A percentile compares a stretch with the other conserved stretches of the same genome.
phyloP scores from a whole-genome alignment of 2,888 invertebrate species.

The Gonocerus acuteangulatus region DNA sequence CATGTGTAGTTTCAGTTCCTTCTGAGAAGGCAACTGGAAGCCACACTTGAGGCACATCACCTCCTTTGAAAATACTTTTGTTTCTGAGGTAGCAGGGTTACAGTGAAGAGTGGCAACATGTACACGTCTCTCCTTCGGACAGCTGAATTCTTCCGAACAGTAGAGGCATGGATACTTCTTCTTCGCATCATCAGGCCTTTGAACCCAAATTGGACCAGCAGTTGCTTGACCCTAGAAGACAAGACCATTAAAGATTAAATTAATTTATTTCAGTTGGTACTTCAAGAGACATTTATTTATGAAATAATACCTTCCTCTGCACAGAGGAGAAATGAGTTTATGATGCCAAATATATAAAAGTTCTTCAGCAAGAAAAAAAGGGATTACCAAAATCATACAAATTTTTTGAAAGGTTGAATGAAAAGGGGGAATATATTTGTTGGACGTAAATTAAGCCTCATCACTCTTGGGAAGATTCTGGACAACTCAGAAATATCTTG shows the following conservation, averaged over 20 bases:
- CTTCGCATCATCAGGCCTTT: conserved; percentile 9
- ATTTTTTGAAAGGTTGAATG: too few relatives aligned
- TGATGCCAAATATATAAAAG: too few relatives aligned
- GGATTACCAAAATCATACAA: too few relatives aligned
- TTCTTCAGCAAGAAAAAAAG: too few relatives aligned
- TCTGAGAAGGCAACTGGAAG: conserved; percentile 31
- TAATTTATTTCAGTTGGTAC: too few relatives aligned
- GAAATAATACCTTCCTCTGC: too few relatives aligned
- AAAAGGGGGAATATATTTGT: too few relatives aligned
- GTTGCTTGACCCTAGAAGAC: conserved; percentile 14
- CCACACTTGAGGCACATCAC: conserved; percentile 35
- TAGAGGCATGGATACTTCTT: conserved; percentile 47
- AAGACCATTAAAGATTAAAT: conserved; percentile 12
- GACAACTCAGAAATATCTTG: too few relatives aligned
- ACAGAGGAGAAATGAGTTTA: too few relatives aligned
- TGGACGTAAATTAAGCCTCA: too few relatives aligned
- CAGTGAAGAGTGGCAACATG: conserved; percentile 43
- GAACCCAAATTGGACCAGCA: conserved; percentile 27
- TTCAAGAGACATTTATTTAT: too few relatives aligned
- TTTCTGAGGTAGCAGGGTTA: conserved; percentile 13
- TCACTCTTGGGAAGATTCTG: too few relatives aligned
- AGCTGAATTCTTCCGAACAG: conserved; percentile 53
- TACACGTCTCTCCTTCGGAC: conserved; percentile 56
- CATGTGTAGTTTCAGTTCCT: conserved; percentile 30
- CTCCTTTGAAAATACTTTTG: conserved; percentile 24